These are phyloP conservation scores for Phocoena sinus DNA, from an alignment of 2,113 vertebrate genomes.

Conservation along the genomic window DNA sequence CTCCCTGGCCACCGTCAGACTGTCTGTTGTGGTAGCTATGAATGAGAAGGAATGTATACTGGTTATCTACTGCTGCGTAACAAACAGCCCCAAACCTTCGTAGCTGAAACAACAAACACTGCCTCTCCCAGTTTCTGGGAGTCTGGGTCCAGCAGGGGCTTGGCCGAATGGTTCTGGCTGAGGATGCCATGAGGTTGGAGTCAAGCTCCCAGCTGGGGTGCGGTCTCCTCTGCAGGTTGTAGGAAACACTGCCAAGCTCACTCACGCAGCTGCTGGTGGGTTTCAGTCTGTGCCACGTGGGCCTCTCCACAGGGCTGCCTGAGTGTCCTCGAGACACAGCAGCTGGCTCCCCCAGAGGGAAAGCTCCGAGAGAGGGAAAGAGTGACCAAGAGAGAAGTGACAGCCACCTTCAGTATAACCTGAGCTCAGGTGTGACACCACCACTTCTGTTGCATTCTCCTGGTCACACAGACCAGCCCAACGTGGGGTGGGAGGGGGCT, in stretches of 20 bases:
- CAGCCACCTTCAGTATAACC: too few species aligned
- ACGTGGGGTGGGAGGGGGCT: not conserved
- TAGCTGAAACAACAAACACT: not conserved
- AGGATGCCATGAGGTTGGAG: fast-evolving
- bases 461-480: not conserved
- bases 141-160: not conserved
- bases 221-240: not conserved
- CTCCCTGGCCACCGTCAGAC: not conserved
- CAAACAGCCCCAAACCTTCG: not conserved
- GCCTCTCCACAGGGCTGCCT: not conserved
- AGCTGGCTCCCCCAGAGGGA: not conserved
- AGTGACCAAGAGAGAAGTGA: not conserved
- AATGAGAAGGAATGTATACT: not conserved
- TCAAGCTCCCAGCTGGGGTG: not conserved
- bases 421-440: not conserved
- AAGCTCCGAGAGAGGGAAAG: not conserved
- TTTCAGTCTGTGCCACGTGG: not conserved
- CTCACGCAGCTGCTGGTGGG: fast-evolving
- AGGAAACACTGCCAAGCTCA: not conserved
- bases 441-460: not conserved
- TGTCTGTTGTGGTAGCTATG: too few species aligned
- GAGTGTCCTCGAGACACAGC: not conserved
- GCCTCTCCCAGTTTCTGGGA: not conserved
- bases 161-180: not conserved
- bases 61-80: not conserved